These are phyloP conservation scores for Brachypterus glaber DNA, from an alignment of 2,888 invertebrate genomes.

Conservation along the genomic window DNA sequence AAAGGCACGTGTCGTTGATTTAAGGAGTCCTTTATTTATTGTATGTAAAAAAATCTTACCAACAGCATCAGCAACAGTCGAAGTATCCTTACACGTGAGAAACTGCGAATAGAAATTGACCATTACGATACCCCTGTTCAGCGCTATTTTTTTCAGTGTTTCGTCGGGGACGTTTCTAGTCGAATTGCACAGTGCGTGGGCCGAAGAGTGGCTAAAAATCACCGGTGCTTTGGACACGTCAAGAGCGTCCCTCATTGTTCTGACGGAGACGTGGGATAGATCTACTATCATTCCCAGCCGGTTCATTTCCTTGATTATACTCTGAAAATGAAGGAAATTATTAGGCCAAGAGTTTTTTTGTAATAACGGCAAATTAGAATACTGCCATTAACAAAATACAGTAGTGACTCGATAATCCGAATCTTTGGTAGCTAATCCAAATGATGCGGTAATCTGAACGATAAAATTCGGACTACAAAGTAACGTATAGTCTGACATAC, in stretches of 20 bases:
- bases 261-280: constrained; percentile 68
- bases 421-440: too few relatives aligned
- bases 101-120: constrained; percentile 77
- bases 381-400: too few relatives aligned
- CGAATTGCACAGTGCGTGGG: constrained; percentile 69
- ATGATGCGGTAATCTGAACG: too few relatives aligned
- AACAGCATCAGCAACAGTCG: constrained; percentile 70
- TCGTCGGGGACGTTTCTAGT: constrained; percentile 74
- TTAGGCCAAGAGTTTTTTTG: constrained; percentile 2
- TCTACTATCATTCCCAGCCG: constrained; percentile 83
- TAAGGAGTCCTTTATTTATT: too few relatives aligned
- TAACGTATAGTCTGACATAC: too few relatives aligned
- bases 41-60: too few relatives aligned
- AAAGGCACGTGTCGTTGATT: too few relatives aligned
- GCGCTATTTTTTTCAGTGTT: constrained; percentile 59
- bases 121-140: constrained; percentile 78
- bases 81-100: constrained; percentile 62
- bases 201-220: constrained; percentile 78
- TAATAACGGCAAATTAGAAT: background rate
- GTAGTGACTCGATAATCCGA: too few relatives aligned
- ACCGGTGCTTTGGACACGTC: constrained; percentile 71
- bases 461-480: too few relatives aligned
- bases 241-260: constrained; percentile 73
- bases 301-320: constrained; percentile 80
- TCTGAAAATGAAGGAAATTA: constrained; percentile 41